These are phyloP conservation scores for Mesodorylaimus sp. DNA, from an alignment of 2,888 invertebrate genomes.

Conservation along the genomic window DNA sequence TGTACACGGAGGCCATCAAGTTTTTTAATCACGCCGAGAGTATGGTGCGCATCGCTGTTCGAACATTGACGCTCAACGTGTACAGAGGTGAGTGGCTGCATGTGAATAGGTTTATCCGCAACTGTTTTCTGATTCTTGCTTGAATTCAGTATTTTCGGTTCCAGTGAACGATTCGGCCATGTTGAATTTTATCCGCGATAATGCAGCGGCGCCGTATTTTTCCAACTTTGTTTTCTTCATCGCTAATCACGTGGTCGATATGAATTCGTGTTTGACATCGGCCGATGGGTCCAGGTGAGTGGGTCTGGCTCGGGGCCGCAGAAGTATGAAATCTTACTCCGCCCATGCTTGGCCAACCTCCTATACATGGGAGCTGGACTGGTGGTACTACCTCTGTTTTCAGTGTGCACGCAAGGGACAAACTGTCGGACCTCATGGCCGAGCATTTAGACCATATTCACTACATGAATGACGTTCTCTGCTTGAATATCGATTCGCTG, in stretches of 20 bases:
- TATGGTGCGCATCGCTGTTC: constrained; percentile 95
- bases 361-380: not conserved
- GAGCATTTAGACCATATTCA: constrained; percentile 93
- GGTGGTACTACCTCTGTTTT: not conserved
- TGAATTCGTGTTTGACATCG: constrained; percentile 87
- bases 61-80: constrained; percentile 89
- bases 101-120: not conserved
- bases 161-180: constrained; percentile 79
- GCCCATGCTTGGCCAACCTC: not conserved
- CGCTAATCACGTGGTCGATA: constrained; percentile 83
- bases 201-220: constrained; percentile 92
- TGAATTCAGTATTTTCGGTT: constrained; percentile 14
- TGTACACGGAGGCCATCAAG: constrained; percentile 96
- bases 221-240: constrained; percentile 98
- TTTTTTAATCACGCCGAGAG: constrained; percentile 97
- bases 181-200: constrained; percentile 80
- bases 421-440: constrained; percentile 77
- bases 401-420: constrained; percentile 42
- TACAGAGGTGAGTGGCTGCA: constrained; percentile 41
- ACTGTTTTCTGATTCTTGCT: no score
- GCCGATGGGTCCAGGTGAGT: constrained; percentile 59
- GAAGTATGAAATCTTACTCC: not conserved
- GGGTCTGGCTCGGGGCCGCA: constrained; percentile 63
- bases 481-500: constrained; percentile 69
- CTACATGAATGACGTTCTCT: constrained; percentile 85